Evolutionary conservation across 2,113 vertebrate genomes (phyloP).

Genomic region (Lophochroa leadbeateri): DNA sequence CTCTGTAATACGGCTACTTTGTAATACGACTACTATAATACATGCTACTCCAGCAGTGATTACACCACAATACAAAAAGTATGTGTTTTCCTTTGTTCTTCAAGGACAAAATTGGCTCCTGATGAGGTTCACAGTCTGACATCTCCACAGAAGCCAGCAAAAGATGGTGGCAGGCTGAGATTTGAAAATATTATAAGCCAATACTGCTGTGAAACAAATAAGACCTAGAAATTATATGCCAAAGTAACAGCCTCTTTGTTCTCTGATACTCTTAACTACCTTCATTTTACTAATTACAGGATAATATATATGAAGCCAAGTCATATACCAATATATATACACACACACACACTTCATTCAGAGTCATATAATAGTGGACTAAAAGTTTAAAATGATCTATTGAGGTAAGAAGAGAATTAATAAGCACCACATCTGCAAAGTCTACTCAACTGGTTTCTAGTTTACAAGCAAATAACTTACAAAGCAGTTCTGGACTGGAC

Average conservation of each 20-base stretch:
- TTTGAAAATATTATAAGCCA: not conserved
- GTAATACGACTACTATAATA: not conserved
- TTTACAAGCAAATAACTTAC: slow-evolving; percentile 30
- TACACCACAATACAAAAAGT: not conserved
- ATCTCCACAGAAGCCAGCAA: not conserved
- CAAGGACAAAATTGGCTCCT: not conserved
- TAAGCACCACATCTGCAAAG: not conserved
- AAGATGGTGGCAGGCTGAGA: not conserved
- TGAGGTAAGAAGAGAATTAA: not conserved
- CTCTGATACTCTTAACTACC: not conserved
- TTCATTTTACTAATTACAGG: not conserved
- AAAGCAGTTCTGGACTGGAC: slow-evolving; percentile 10
- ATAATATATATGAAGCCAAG: not conserved
- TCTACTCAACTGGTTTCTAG: not conserved
- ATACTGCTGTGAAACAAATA: not conserved
- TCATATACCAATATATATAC: not conserved
- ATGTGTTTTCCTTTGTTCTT: not conserved
- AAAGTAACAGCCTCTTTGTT: not conserved
- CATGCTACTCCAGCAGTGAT: not conserved
- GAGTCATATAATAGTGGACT: not conserved
- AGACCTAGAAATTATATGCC: not conserved
- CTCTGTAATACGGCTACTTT: not conserved
- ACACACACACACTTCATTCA: not conserved
- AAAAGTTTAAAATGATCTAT: not conserved
- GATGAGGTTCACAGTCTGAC: not conserved